A percentile compares a stretch with the other conserved stretches of the same genome.
These are phyloP conservation scores for Scaeva pyrastri DNA, from an alignment of 2,888 invertebrate species.

Conservation along the genomic window DNA sequence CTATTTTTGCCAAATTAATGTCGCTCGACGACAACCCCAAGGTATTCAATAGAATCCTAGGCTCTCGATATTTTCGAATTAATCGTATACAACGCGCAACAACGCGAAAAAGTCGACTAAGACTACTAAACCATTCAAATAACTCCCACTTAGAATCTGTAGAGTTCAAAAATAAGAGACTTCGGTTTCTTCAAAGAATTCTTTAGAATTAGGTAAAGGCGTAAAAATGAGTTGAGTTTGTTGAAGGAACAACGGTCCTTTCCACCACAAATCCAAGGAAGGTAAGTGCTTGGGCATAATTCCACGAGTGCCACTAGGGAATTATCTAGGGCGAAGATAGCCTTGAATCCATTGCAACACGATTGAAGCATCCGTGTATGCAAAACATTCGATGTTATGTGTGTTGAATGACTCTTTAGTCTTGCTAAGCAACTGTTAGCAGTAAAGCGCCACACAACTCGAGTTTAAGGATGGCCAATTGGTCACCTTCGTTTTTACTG, in stretches of 20 bases:
- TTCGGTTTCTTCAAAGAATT: conserved; percentile 38
- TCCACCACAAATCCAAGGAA: conserved; percentile 38
- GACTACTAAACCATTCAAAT: conserved; percentile 44
- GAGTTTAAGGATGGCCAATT: conserved; percentile 34
- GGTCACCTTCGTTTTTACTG: conserved; percentile 9
- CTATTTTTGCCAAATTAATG: not conserved
- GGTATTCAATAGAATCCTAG: conserved; percentile 18
- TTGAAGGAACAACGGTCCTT: conserved; percentile 26
- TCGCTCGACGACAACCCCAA: conserved; percentile 40
- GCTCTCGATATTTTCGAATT: conserved; percentile 41
- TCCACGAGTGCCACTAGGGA: conserved; percentile 46
- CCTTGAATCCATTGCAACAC: conserved; percentile 54
- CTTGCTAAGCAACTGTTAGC: conserved; percentile 35
- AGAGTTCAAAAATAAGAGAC: not conserved
- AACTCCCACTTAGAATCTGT: conserved; percentile 6
- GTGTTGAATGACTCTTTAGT: conserved; percentile 23
- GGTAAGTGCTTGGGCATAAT: conserved; percentile 15
- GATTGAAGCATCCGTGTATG: conserved; percentile 35
- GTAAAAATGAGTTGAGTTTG: not conserved
- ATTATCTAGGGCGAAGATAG: conserved; percentile 58
- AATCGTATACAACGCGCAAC: conserved; percentile 57
- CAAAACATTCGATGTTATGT: conserved; percentile 21
- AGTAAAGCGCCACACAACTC: conserved; percentile 40
- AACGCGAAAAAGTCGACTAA: conserved; percentile 35
- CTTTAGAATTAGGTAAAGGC: not conserved